These are phyloP conservation scores for Misgurnus mizolepis DNA, from an alignment of 2,113 vertebrate genomes.

Conservation along the genomic window DNA sequence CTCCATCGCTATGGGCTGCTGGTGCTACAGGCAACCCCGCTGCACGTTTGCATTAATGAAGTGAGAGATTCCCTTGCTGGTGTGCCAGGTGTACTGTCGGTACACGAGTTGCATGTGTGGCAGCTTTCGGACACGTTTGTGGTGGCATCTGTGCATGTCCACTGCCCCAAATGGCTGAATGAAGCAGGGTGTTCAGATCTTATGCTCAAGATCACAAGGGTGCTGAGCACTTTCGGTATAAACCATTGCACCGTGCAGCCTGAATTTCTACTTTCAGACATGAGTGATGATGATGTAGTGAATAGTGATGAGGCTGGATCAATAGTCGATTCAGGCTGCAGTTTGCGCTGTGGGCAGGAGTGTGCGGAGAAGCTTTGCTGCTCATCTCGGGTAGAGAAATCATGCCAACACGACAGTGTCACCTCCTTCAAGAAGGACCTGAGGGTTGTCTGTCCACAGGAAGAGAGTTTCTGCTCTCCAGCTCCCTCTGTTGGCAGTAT, in stretches of 20 bases:
- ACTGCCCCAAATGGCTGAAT: slow-evolving; percentile 53
- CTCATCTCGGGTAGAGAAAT: slow-evolving; percentile 36
- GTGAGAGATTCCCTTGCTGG: slow-evolving; percentile 59
- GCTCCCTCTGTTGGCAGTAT: too few relatives aligned
- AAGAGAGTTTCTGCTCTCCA: slow-evolving; percentile 20
- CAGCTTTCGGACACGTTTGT: slow-evolving; percentile 60
- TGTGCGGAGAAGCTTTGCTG: slow-evolving; percentile 72
- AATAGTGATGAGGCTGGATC: neutral
- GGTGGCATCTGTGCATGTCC: slow-evolving; percentile 76
- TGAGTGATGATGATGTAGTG: neutral
- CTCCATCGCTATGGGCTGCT: slow-evolving; percentile 64
- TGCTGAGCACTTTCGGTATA: slow-evolving; percentile 68
- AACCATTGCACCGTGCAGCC: slow-evolving; percentile 75
- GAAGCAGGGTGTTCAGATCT: slow-evolving; percentile 51
- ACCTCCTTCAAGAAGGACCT: neutral
- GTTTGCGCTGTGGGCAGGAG: slow-evolving; percentile 65
- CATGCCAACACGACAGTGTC: neutral
- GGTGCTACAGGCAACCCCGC: slow-evolving; percentile 72
- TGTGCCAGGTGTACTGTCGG: slow-evolving; percentile 68
- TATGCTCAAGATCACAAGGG: slow-evolving; percentile 61
- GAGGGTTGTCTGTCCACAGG: neutral
- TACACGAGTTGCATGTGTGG: slow-evolving; percentile 80
- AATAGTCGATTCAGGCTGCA: slow-evolving; percentile 55
- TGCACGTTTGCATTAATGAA: slow-evolving; percentile 59
- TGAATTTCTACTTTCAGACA: slow-evolving; percentile 60